Evolutionary conservation across 2,113 vertebrate species (phyloP), one percentile per base, ranked within the genome.

Genomic region (Chinchilla lanigera): DNA sequence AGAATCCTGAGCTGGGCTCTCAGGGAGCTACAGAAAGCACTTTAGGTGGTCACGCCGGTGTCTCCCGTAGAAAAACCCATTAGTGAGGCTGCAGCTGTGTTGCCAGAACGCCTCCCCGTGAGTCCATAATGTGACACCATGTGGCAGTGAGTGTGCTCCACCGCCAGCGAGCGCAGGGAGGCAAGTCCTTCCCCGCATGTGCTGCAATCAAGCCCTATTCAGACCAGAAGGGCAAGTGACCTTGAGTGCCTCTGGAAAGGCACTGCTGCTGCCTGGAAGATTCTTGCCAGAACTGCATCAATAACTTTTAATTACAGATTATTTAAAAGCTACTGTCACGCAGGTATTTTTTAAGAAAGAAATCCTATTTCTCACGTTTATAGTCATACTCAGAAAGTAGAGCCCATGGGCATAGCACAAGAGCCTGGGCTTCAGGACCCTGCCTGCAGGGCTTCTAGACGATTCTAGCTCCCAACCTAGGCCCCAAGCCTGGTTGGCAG

Each of bases 291-390:
- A 90, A 93, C 56, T 58, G 85, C 56, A 54, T 54, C 52, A 54
- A 54, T 60, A 60, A 60, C 58, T 60, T 60, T 60, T 67, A 88
- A 80, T 71, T 83, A 87, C 44, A 93, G 19, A 77, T 93, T 52
- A 95, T 83, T 86, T 89, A 67, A 75, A 94, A 95, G 69, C 33
- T 84, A 24, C 47, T 94, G 56, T 77, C 52, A 92, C 90, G 81
- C 41, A 80, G 28, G 81, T 77, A 56, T 26, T 73, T 60, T 83
- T 71, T 16, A 65, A 77, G 60, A 38, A 77, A 47, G 44, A 78
- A 78, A 78, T 20, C 47, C n/a, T n/a, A 20, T 93, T 95, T 87
- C 33, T 81, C 56, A 26, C 67, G 86, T 83, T 73, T 83, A 75
- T 58, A 88, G 58, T n/a, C 35, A 84, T n/a, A 56, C 12, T 38